Percentiles rank a stretch among this genome's conserved stretches.
phyloP scores from a whole-genome alignment of 2,797 vertebrate genomes.

The Serranus cabrilla region DNA sequence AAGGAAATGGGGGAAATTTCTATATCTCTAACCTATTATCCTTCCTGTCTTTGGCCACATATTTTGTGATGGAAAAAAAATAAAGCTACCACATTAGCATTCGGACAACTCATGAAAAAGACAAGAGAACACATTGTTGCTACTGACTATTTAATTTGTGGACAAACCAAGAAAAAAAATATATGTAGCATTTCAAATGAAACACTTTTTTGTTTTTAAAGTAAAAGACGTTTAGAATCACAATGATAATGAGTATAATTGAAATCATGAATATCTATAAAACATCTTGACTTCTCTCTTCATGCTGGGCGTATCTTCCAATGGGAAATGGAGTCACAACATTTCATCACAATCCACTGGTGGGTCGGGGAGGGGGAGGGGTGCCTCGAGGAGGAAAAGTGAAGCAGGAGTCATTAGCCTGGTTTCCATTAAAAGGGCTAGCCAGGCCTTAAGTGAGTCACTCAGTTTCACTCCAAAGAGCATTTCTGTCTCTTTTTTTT shows the following conservation, averaged over 20 bases:
- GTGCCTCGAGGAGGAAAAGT: conserved; percentile 68
- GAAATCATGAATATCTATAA: conserved; percentile 82
- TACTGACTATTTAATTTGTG: conserved; percentile 88
- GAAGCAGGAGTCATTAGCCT: conserved; percentile 68
- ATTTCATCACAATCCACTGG: conserved; percentile 85
- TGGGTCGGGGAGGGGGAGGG: conserved; percentile 53
- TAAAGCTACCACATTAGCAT: neutral
- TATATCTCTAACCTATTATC: neutral
- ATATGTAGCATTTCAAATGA: conserved; percentile 85
- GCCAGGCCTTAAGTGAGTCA: conserved; percentile 34
- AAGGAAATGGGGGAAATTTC: neutral
- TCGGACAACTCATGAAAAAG: conserved; percentile 39
- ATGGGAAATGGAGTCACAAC: conserved; percentile 84
- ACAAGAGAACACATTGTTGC: conserved; percentile 57
- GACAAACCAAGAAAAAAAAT: conserved; percentile 83
- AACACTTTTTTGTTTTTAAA: conserved; percentile 76
- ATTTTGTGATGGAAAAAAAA: neutral
- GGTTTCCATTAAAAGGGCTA: conserved; percentile 45
- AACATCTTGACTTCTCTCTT: conserved; percentile 84
- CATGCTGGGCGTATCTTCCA: conserved; percentile 86
- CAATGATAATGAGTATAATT: conserved; percentile 79
- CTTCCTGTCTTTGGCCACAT: neutral
- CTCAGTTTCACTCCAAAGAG: conserved; percentile 28
- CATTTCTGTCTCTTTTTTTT: neutral
- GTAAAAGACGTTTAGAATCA: conserved; percentile 79